Base-by-base conservation (phyloP, 1,140 invertebrate genomes). In the Dysdera silvatica region DNA sequence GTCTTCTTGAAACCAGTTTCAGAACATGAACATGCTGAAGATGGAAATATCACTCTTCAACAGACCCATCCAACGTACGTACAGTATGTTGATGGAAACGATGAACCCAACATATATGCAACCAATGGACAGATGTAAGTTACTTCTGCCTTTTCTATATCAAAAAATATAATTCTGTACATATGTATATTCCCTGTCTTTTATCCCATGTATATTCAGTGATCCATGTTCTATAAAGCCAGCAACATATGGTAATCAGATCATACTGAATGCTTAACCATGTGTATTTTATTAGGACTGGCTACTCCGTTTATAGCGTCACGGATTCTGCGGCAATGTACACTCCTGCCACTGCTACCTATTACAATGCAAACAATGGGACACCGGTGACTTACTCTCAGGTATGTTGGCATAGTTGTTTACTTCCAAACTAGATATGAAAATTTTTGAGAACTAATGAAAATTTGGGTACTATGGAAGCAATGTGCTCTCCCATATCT, bases 271-370 rank as follows among this genome's bases (percentile, higher is more conserved):
- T n/a, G n/a, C n/a, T n/a, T n/a, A n/a, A 37, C 14, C 60, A 23
- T 61, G 23, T 52, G 35, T 66, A 65, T 31, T 70, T 67, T 71
- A 74, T 65, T 76, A 78, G 66, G 69, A 88, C 87, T 83, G 83
- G 85, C 67, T 91, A 89, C 79, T 87, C 87, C 62, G 87, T 91
- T 35, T 91, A 90, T 73, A 86, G 86, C 58, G 87, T 90, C 61
- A 86, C 85, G 7, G 75, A 76, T 74, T 80, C 83, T 65, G 83
- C 82, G 66, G 81, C 84, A 2, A 82, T 87, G 78, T 88, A 87
- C 72, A 81, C 84, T 31, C 79, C 83, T 69, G 83, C 82, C 3
- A 66, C 43, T 45, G 63, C 67, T 64, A 80, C 83, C 20, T 83
- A 84, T 68, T 85, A 84, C 73, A 84, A 83, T 60, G 80, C 69